These are phyloP conservation scores for Cyclophora albipunctata DNA, from an alignment of 2,888 invertebrate species.

Conservation along the genomic window DNA sequence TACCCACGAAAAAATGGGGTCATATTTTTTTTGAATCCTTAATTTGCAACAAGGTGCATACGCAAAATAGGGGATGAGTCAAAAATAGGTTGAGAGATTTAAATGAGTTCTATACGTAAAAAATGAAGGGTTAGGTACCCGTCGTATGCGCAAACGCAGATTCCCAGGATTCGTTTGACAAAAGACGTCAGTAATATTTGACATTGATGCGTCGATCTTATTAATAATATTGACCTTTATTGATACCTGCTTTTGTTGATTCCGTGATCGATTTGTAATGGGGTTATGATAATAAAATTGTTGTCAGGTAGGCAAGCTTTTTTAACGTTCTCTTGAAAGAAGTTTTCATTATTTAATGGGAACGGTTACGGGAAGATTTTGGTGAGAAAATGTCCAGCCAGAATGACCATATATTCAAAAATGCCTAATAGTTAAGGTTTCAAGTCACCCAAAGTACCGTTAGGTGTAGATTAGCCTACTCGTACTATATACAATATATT, in stretches of 20 bases:
- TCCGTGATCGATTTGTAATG: slow-evolving; percentile 28
- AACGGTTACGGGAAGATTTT: background rate
- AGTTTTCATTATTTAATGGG: too few species aligned
- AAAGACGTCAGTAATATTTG: slow-evolving; percentile 56
- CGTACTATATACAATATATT: too few species aligned
- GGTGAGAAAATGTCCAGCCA: background rate
- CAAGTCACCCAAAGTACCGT: too few species aligned
- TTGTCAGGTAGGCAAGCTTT: background rate
- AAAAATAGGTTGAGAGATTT: slow-evolving; percentile 37
- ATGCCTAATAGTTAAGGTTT: too few species aligned
- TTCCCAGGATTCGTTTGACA: slow-evolving; percentile 51
- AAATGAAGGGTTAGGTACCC: slow-evolving; percentile 49
- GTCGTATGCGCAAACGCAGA: slow-evolving; percentile 36
- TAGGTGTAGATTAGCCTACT: too few species aligned
- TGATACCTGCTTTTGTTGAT: slow-evolving; percentile 21
- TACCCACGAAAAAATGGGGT: slow-evolving; percentile 71
- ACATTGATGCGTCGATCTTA: slow-evolving; percentile 53
- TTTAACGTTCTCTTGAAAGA: too few species aligned
- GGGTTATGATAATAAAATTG: background rate
- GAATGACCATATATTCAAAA: too few species aligned
- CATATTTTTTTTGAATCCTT: slow-evolving; percentile 70
- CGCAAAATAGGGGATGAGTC: slow-evolving; percentile 56
- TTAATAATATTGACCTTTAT: slow-evolving; percentile 36
- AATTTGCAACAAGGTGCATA: slow-evolving; percentile 76
- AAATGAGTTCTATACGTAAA: slow-evolving; percentile 67